Conservation (phyloP, 2,113 vertebrate species). For the Trochalopteron elliotii region DNA sequence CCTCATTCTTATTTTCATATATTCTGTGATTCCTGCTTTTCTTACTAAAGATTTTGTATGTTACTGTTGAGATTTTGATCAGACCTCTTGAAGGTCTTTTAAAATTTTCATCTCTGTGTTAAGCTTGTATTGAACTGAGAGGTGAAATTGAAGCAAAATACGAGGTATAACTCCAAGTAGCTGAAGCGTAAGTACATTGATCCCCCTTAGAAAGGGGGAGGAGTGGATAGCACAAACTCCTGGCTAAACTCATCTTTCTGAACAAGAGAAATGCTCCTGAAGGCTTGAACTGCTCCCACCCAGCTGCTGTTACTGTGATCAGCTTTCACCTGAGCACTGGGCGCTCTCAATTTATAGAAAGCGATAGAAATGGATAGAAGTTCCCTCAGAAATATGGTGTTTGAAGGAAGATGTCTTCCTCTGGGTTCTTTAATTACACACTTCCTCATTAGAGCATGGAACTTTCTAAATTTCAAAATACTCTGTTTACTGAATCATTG, state of each 20-base stretch:
- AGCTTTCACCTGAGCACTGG: background rate
- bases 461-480: background rate
- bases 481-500: background rate
- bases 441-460: background rate
- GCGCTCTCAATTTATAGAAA: background rate
- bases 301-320: background rate
- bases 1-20: background rate
- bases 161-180: background rate
- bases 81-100: background rate
- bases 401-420: background rate
- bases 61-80: background rate
- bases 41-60: background rate
- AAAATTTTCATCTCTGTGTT: background rate
- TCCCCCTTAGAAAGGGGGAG: background rate
- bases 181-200: background rate
- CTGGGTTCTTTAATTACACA: background rate
- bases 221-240: background rate
- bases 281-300: background rate
- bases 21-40: background rate
- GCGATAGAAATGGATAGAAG: background rate
- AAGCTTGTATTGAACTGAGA: background rate
- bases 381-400: background rate
- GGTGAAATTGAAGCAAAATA: background rate
- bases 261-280: background rate
- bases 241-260: background rate